A percentile compares a stretch with the other conserved stretches of the same genome.
phyloP scores from a whole-genome alignment of 2,888 invertebrate species.

The Orthosia gothica region DNA sequence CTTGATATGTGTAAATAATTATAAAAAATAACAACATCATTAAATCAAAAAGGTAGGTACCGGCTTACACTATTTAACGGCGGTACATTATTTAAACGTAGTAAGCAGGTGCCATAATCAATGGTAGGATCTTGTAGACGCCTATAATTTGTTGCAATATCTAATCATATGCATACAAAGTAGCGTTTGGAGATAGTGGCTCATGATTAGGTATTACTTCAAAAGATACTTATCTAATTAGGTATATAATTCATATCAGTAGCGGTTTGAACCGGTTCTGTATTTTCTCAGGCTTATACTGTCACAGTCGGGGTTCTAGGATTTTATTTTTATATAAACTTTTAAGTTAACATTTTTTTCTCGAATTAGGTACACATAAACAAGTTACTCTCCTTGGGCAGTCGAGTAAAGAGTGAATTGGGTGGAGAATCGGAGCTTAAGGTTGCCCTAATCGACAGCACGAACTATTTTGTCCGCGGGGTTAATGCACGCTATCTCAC shows the following conservation, averaged over 20 bases:
- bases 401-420: too few relatives aligned
- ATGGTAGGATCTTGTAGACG: constrained; percentile 5
- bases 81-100: neutral
- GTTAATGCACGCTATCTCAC: too few relatives aligned
- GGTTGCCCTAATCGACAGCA: too few relatives aligned
- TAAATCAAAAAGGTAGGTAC: neutral
- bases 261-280: neutral
- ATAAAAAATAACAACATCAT: neutral
- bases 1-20: neutral
- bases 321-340: too few relatives aligned
- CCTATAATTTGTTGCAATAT: neutral
- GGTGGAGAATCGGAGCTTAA: too few relatives aligned
- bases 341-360: too few relatives aligned
- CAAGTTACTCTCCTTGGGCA: too few relatives aligned
- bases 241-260: neutral
- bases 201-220: neutral
- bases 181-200: neutral
- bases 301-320: too few relatives aligned
- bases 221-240: neutral
- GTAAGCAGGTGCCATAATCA: neutral
- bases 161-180: constrained; percentile 4
- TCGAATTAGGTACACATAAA: too few relatives aligned
- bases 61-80: neutral
- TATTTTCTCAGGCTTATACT: neutral
- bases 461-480: too few relatives aligned